Evolutionary conservation across 2,888 invertebrate species (phyloP).

Genomic region (Antheraea assamensis): DNA sequence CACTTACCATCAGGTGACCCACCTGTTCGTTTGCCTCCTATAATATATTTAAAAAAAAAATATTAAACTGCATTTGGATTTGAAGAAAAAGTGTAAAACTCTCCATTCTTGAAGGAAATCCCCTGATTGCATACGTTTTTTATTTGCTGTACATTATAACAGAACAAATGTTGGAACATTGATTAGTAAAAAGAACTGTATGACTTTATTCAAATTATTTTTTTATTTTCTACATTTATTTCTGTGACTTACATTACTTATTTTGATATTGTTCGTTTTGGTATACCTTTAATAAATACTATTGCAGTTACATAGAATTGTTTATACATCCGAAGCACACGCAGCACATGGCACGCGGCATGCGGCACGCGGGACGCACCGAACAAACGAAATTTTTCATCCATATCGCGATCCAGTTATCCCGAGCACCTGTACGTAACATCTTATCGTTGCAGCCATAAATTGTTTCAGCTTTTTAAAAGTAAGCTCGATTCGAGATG

Average conservation of each 20-base stretch:
- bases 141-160: too few species aligned
- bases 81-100: too few species aligned
- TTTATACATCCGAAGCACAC: not conserved
- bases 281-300: not conserved
- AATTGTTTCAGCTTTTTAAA: conserved; percentile 41
- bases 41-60: too few species aligned
- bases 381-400: conserved; percentile 27
- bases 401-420: conserved; percentile 39
- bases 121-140: too few species aligned
- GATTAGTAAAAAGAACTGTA: not conserved
- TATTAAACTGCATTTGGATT: too few species aligned
- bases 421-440: conserved; percentile 38
- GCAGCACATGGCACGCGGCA: not conserved
- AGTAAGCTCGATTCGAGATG: not conserved
- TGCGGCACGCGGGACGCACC: not conserved
- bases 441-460: conserved; percentile 55
- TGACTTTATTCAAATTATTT: not conserved
- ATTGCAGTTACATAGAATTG: not conserved
- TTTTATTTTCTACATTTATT: not conserved
- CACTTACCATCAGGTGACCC: too few species aligned
- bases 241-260: not conserved
- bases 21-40: too few species aligned
- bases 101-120: too few species aligned
- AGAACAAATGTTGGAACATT: too few species aligned
- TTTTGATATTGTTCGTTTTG: not conserved